Conservation (phyloP, 2,797 vertebrate species). For the Thalassophryne amazonica region DNA sequence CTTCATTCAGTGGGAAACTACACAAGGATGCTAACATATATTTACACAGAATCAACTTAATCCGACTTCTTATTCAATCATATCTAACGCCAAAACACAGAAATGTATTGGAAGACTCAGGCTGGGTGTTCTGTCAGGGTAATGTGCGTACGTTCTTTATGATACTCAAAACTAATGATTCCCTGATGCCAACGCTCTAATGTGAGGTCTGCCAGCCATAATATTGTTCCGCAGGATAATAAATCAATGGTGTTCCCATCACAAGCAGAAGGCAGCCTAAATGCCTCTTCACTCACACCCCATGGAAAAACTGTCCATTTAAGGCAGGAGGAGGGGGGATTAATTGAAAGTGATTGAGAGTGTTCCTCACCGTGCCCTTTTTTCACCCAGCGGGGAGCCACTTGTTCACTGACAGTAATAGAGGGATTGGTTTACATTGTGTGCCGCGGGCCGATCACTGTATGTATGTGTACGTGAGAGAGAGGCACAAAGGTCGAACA, state of each 20-base stretch:
- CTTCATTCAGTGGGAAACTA: no score
- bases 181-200: conserved; percentile 51
- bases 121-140: no score
- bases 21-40: no score
- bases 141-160: neutral
- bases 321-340: conserved; percentile 30
- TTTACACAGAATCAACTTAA: conserved; percentile 1
- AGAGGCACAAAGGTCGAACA: conserved; percentile 47
- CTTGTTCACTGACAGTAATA: conserved; percentile 79
- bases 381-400: conserved; percentile 78
- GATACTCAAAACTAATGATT: conserved; percentile 15
- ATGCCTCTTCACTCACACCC: conserved; percentile 34
- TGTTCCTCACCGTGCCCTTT: conserved; percentile 76
- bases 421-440: conserved; percentile 78
- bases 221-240: conserved; percentile 51
- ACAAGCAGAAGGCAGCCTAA: conserved; percentile 34
- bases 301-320: conserved; percentile 62
- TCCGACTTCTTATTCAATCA: neutral
- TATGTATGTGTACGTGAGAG: conserved; percentile 18
- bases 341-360: conserved; percentile 78
- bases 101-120: no score
- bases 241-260: conserved; percentile 67
- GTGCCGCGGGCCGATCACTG: conserved; percentile 37
- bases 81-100: no score
- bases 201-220: conserved; percentile 30